phyloP scores from a whole-genome alignment of 2,888 invertebrate genomes.

The Morpho deidamia region DNA sequence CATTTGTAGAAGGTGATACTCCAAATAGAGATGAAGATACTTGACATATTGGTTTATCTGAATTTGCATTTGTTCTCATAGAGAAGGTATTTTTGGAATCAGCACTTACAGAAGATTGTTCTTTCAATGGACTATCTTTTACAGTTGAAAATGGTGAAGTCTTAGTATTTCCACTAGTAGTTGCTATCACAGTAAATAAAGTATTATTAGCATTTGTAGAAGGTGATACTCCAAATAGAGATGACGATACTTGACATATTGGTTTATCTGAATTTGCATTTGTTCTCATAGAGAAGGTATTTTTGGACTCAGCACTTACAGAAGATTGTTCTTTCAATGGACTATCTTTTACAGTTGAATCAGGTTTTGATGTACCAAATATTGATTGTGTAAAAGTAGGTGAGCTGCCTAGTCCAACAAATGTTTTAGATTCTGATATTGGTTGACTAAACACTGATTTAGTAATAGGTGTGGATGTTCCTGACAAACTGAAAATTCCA shows the following conservation, averaged over 20 bases:
- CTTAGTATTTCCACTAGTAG: conserved; percentile 26
- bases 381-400: conserved; percentile 13
- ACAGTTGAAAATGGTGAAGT: conserved; percentile 47
- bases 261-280: conserved; percentile 36
- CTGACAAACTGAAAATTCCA: conserved; percentile 39
- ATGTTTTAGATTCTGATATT: conserved; percentile 34
- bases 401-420: conserved; percentile 30
- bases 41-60: conserved; percentile 34
- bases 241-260: conserved; percentile 40
- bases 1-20: conserved; percentile 37
- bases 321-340: conserved; percentile 50
- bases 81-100: conserved; percentile 19
- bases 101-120: conserved; percentile 39
- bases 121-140: conserved; percentile 50
- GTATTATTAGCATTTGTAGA: too few relatives aligned
- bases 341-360: conserved; percentile 45
- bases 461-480: conserved; percentile 30
- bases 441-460: conserved; percentile 38
- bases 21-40: conserved; percentile 50
- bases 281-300: conserved; percentile 21
- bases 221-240: conserved; percentile 23
- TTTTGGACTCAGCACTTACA: conserved; percentile 30
- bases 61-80: conserved; percentile 31
- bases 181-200: conserved; percentile 18
- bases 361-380: conserved; percentile 37